A percentile compares a stretch with the other conserved stretches of the same genome.
These are phyloP conservation scores for Indicator maculatus DNA, from an alignment of 2,113 vertebrate species.

Conservation along the genomic window DNA sequence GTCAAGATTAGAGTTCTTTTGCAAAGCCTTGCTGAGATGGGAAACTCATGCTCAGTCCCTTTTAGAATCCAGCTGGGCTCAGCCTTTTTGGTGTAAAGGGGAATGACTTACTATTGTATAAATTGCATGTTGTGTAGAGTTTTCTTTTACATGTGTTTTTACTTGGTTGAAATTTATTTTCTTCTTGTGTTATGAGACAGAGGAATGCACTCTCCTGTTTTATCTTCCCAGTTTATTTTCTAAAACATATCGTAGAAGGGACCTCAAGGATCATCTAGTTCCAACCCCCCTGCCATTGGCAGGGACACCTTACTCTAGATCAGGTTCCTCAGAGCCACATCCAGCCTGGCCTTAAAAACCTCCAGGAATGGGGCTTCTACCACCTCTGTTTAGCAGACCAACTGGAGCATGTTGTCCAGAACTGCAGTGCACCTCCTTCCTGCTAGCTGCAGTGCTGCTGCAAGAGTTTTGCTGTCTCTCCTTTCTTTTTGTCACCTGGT, in stretches of 20 bases:
- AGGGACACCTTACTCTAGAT: too few relatives aligned
- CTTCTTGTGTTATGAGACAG: neutral
- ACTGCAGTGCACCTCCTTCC: fast-evolving
- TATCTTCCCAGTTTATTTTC: neutral
- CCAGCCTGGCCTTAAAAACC: too few relatives aligned
- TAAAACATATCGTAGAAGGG: neutral
- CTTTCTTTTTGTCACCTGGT: fast-evolving
- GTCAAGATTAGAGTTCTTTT: neutral
- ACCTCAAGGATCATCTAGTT: too few relatives aligned
- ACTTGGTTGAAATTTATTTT: neutral
- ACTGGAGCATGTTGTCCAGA: neutral
- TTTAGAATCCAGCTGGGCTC: neutral
- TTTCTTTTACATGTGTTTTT: neutral
- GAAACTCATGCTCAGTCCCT: neutral
- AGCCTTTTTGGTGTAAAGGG: neutral
- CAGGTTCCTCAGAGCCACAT: too few relatives aligned
- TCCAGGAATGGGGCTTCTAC: too few relatives aligned
- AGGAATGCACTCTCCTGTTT: neutral
- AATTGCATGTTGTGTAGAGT: neutral
- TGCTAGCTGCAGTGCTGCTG: neutral
- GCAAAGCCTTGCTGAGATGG: neutral
- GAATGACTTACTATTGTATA: neutral
- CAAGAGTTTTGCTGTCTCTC: neutral
- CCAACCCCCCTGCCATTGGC: too few relatives aligned
- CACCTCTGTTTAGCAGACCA: neutral